phyloP scores from a whole-genome alignment of 2,797 vertebrate species.

The Thalassophryne amazonica region DNA sequence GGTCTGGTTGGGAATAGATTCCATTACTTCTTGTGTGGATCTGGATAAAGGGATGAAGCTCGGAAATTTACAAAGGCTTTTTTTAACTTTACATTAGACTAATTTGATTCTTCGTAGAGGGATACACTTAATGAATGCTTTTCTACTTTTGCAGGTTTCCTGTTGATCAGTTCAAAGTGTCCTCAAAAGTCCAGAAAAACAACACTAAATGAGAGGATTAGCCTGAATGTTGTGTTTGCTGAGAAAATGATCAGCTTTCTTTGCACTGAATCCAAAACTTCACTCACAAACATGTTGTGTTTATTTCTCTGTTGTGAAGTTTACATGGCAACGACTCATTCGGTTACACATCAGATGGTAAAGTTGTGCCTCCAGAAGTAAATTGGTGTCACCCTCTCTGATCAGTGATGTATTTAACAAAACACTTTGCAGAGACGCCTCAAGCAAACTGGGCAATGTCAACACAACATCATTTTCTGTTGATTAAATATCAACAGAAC shows the following conservation, averaged over 20 bases:
- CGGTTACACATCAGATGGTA: constrained; percentile 64
- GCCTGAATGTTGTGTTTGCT: constrained; percentile 7
- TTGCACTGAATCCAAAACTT: constrained; percentile 5
- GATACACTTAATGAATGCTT: too few relatives aligned
- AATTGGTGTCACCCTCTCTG: constrained; percentile 46
- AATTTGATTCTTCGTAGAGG: too few relatives aligned
- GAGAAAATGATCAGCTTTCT: constrained; percentile 8
- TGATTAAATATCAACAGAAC: constrained; percentile 70
- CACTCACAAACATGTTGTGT: constrained; percentile 17
- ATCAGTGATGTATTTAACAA: constrained; percentile 46
- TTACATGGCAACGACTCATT: constrained; percentile 62
- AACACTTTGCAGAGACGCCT: constrained; percentile 49
- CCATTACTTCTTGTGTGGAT: too few relatives aligned
- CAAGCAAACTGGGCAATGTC: constrained; percentile 54
- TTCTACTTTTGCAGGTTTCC: too few relatives aligned
- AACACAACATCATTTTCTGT: constrained; percentile 54
- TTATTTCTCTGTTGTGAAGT: constrained; percentile 63
- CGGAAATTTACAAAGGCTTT: too few relatives aligned
- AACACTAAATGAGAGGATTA: too few relatives aligned
- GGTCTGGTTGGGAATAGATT: too few relatives aligned
- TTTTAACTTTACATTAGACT: too few relatives aligned
- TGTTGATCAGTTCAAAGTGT: too few relatives aligned
- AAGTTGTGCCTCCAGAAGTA: constrained; percentile 49
- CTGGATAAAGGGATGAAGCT: too few relatives aligned
- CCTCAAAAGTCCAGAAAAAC: too few relatives aligned